Conservation (phyloP, 2,888 invertebrate species). For the Pteria penguin region DNA sequence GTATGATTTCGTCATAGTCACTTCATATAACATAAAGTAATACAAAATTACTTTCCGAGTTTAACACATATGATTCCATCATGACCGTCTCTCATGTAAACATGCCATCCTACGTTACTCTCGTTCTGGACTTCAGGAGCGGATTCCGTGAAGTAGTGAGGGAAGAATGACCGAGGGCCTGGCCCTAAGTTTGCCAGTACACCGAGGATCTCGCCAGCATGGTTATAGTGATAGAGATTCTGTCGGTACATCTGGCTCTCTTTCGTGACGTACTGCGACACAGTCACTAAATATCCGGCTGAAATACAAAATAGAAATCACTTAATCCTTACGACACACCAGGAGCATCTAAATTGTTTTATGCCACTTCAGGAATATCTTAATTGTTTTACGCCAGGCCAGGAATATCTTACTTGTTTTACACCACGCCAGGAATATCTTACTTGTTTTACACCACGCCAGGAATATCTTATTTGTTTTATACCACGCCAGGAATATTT, state of each 20-base stretch:
- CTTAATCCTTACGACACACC: too few species aligned
- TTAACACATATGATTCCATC: constrained; percentile 55
- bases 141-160: constrained; percentile 51
- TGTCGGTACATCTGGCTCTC: constrained; percentile 49
- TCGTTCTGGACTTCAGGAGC: constrained; percentile 1
- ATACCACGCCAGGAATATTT: too few species aligned
- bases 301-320: background rate
- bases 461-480: too few species aligned
- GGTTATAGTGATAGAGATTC: constrained; percentile 54
- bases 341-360: too few species aligned
- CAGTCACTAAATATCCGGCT: constrained; percentile 41
- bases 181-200: constrained; percentile 58
- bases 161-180: constrained; percentile 59
- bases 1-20: too few species aligned
- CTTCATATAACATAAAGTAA: too few species aligned
- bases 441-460: too few species aligned
- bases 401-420: too few species aligned
- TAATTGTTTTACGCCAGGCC: too few species aligned
- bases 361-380: too few species aligned
- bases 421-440: too few species aligned
- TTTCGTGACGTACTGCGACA: constrained; percentile 23
- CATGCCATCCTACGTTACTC: constrained; percentile 48
- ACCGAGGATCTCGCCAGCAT: constrained; percentile 49
- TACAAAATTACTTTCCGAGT: too few species aligned
- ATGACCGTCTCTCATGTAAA: constrained; percentile 63